phyloP scores from a whole-genome alignment of 2,797 vertebrate genomes.

The Coracias cyanogaster region DNA sequence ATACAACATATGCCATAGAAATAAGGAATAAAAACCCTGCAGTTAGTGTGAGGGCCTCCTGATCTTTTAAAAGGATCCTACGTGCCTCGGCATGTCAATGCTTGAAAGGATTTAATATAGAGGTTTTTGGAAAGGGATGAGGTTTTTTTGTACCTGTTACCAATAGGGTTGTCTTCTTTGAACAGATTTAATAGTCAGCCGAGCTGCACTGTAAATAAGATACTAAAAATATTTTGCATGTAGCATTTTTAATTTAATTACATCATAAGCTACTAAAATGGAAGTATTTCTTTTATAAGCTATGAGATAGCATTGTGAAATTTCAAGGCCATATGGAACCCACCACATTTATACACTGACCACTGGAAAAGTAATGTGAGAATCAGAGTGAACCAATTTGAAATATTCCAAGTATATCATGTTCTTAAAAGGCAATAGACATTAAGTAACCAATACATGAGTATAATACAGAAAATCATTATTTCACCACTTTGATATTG shows the following conservation, averaged over 20 bases:
- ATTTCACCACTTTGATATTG: neutral
- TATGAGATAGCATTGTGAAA: neutral
- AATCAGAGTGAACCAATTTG: neutral
- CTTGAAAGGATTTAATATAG: neutral
- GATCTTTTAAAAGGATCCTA: neutral
- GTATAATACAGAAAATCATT: neutral
- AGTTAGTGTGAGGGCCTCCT: neutral
- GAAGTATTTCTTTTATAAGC: constrained; percentile 11
- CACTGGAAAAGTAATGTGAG: neutral
- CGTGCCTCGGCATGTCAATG: neutral
- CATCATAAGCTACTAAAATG: constrained; percentile 1
- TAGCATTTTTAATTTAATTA: neutral
- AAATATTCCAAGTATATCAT: neutral
- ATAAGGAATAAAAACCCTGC: neutral
- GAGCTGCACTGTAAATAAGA: neutral
- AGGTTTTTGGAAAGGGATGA: constrained; percentile 14
- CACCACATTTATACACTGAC: neutral
- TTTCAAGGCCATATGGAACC: neutral
- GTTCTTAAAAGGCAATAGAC: neutral
- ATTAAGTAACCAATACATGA: neutral
- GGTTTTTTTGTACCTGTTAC: constrained; percentile 12
- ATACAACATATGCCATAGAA: constrained; percentile 53
- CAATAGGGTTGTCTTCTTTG: constrained; percentile 40
- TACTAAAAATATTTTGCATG: neutral
- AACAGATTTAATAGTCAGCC: neutral